phyloP scores from a whole-genome alignment of 1,140 invertebrate species.

The Aphelenchoides besseyi region DNA sequence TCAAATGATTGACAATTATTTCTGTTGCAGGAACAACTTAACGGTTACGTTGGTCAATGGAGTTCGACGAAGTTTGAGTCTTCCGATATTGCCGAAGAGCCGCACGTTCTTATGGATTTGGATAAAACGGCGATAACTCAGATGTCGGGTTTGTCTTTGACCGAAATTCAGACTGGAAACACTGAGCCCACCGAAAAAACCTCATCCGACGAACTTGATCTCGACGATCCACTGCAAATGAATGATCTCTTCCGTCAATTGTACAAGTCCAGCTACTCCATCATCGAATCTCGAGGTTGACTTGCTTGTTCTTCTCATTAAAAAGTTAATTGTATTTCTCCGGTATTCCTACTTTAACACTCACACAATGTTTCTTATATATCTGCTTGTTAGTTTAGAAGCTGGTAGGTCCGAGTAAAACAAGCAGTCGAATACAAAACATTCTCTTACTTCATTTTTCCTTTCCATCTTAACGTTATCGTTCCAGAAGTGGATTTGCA shows the following conservation, averaged over 20 bases:
- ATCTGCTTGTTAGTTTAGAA: too few species aligned
- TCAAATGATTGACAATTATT: too few species aligned
- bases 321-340: background rate
- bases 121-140: background rate
- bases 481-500: too few species aligned
- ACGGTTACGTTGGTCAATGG: conserved; percentile 3
- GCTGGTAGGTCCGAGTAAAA: too few species aligned
- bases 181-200: background rate
- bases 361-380: too few species aligned
- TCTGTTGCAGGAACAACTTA: too few species aligned
- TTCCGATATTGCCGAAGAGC: background rate
- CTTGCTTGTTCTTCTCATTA: background rate
- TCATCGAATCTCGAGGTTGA: conserved; percentile 10
- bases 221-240: background rate
- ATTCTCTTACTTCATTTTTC: too few species aligned
- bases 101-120: background rate
- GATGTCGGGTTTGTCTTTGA: too few species aligned
- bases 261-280: background rate
- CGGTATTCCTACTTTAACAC: too few species aligned
- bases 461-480: too few species aligned
- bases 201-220: background rate
- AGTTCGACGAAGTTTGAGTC: background rate
- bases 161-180: too few species aligned
- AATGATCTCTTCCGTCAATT: background rate
- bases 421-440: too few species aligned